These are phyloP conservation scores for Patiria miniata DNA, from an alignment of 35 echinoderm and acorn worm species.

Conservation along the genomic window DNA sequence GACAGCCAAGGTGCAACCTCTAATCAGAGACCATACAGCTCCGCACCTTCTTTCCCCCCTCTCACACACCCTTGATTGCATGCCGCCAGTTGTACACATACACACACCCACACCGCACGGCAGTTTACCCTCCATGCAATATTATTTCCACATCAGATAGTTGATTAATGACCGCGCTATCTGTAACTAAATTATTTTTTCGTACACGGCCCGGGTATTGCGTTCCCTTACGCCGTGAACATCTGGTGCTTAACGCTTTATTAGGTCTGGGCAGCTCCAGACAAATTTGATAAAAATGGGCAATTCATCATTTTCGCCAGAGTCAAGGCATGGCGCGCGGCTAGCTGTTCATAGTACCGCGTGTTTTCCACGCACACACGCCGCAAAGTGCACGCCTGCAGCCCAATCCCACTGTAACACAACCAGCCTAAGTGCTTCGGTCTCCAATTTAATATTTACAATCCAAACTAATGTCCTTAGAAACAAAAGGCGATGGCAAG, in stretches of 20 bases:
- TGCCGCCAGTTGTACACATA: constrained; percentile 1
- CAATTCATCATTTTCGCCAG: constrained; percentile 5
- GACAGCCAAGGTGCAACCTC: too few species aligned
- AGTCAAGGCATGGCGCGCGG: too few species aligned
- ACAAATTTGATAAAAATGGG: constrained; percentile 29
- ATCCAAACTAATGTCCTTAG: too few species aligned
- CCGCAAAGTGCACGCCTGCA: too few species aligned
- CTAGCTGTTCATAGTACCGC: too few species aligned
- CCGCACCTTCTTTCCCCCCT: too few species aligned
- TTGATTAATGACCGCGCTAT: constrained; percentile 25
- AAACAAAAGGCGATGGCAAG: too few species aligned
- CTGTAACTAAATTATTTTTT: constrained; percentile 34
- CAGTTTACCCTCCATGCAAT: background rate
- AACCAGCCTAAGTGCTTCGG: too few species aligned
- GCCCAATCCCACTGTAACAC: too few species aligned
- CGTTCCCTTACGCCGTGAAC: constrained; percentile 17
- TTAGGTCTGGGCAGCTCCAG: constrained; percentile 5
- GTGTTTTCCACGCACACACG: too few species aligned
- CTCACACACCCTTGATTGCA: background rate
- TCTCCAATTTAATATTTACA: too few species aligned
- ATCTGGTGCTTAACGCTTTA: constrained; percentile 28
- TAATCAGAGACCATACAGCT: too few species aligned
- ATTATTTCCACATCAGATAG: constrained; percentile 28
- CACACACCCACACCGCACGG: background rate
- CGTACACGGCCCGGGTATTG: background rate